phyloP scores from a whole-genome alignment of 2,888 invertebrate genomes.

The Mesoligia furuncula region DNA sequence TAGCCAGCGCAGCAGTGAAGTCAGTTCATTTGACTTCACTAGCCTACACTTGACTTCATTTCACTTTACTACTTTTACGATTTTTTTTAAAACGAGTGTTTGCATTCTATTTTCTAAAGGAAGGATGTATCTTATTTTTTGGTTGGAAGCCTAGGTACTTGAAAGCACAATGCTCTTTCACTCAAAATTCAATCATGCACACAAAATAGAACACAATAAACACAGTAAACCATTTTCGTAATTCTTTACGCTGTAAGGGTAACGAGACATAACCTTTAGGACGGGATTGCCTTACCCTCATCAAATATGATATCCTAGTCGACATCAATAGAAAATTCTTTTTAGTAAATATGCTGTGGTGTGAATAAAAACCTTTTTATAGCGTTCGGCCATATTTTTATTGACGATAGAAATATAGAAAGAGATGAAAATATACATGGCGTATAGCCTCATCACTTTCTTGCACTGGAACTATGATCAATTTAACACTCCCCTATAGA shows the following conservation, averaged over 20 bases:
- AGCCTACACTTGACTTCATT: too few relatives aligned
- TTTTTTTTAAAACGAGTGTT: neutral
- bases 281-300: conserved; percentile 58
- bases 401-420: conserved; percentile 16
- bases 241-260: conserved; percentile 33
- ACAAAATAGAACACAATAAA: neutral
- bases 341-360: conserved; percentile 56
- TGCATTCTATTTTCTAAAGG: neutral
- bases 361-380: conserved; percentile 49
- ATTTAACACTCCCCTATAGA: conserved; percentile 13
- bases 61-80: too few relatives aligned
- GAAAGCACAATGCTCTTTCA: neutral
- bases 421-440: conserved; percentile 7
- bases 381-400: conserved; percentile 28
- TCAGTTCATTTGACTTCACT: too few relatives aligned
- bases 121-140: neutral
- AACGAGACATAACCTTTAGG: conserved; percentile 36
- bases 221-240: conserved; percentile 17
- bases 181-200: neutral
- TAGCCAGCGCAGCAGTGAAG: neutral
- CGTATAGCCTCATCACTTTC: conserved; percentile 5
- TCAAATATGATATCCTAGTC: conserved; percentile 57
- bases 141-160: too few relatives aligned
- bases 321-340: conserved; percentile 53
- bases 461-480: neutral